Conservation (phyloP, 2,113 vertebrate species). For the Deroptyus accipitrinus region DNA sequence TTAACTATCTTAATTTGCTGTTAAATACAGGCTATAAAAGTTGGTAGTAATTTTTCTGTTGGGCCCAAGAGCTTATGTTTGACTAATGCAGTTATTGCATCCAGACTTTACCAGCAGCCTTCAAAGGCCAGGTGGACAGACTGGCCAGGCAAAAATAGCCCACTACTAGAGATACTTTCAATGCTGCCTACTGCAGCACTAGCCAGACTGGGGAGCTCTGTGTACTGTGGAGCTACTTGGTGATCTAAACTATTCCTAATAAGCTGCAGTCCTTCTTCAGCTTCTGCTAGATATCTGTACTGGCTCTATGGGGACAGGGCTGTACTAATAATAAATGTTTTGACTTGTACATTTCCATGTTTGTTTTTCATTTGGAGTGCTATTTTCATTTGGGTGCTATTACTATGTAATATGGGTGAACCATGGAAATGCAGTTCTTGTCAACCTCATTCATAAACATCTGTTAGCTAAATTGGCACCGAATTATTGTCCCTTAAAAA, state of each 20-base stretch:
- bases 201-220: neutral
- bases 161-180: neutral
- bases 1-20: neutral
- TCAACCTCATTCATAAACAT: neutral
- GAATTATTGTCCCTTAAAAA: neutral
- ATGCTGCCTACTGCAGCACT: neutral
- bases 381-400: neutral
- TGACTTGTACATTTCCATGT: neutral
- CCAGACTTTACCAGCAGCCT: neutral
- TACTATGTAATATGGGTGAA: neutral
- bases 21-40: neutral
- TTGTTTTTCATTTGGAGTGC: neutral
- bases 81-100: neutral
- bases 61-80: neutral
- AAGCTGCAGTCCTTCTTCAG: neutral
- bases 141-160: neutral
- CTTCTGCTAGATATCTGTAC: neutral
- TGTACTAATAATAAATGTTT: neutral
- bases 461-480: neutral
- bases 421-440: neutral
- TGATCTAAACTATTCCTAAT: neutral
- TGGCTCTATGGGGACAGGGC: neutral
- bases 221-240: neutral
- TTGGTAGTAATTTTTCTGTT: neutral
- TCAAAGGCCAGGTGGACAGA: neutral